Evolutionary conservation across 1,140 invertebrate genomes (phyloP), one percentile per base, ranked within the genome.

Genomic region (Microplitis mediator): DNA sequence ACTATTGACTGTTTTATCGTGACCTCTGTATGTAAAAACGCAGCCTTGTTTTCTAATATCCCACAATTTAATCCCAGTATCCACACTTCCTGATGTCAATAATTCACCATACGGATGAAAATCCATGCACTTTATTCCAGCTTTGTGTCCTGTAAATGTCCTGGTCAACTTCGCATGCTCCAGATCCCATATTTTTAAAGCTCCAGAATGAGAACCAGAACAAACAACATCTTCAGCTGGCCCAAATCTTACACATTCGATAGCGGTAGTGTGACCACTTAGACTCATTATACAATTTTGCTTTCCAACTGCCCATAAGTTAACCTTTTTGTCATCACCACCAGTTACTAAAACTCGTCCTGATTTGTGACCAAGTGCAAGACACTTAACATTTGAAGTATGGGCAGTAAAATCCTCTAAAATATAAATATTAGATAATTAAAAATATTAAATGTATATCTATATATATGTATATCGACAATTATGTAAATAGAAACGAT

Each of bases 61-160:
- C 86, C 86, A 90, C 72, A 81, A 81, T 86, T 96, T 95, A 51
- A 97, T 95, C 76, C 92, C 93, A 72, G 92, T 96, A 81, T 99
- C 98, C 77, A 93, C 91, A 78, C 97, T 97, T 0, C 97, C 97
- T 4, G 97, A 97, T 6, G 95, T 94, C 23, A 98, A 88, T 84
- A 97, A 95, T 82, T 98, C 95, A 9, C 96, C 97, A 85, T 97
- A 98, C 14, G 97, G 96, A 91, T 98, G 96, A 86, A 99, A 99
- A 86, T 99, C 97, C 81, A 98, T 91, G 80, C 95, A 95, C 77
- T 93, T 92, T 73, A 99, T 94, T 75, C 92, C 93, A 71, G 93
- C 91, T 88, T 95, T 97, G 85, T 99, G 98, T 3, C 97, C 97
- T 75, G 95, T 97, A 16, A 99, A 89, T 51, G 96, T 98, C 74